Percentiles rank a stretch among this genome's conserved stretches.
These are phyloP conservation scores for Platichthys stellatus DNA, from an alignment of 2,113 vertebrate genomes.

Conservation along the genomic window DNA sequence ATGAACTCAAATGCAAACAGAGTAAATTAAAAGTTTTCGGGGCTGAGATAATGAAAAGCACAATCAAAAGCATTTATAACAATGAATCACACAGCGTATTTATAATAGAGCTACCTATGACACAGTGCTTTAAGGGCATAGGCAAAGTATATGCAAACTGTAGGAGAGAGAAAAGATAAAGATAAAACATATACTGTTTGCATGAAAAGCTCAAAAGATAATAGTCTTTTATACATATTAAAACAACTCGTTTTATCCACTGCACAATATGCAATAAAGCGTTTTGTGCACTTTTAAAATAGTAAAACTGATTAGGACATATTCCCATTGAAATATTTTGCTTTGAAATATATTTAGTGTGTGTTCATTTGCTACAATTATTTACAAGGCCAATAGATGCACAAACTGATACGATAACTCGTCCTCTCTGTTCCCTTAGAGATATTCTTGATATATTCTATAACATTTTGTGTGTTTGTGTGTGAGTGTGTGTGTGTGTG, in stretches of 20 bases:
- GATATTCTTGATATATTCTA: too few species aligned
- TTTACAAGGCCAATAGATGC: too few species aligned
- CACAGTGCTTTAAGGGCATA: slow-evolving; percentile 2
- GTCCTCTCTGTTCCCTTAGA: too few species aligned
- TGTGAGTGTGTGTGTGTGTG: background rate
- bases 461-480: background rate
- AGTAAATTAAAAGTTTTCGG: slow-evolving; percentile 20
- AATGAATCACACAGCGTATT: background rate
- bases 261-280: background rate
- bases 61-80: slow-evolving; percentile 22
- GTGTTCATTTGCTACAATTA: background rate
- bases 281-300: background rate
- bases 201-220: background rate
- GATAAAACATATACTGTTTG: background rate
- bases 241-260: background rate
- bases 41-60: slow-evolving; percentile 13
- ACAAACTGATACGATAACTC: too few species aligned
- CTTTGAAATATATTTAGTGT: background rate
- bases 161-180: background rate
- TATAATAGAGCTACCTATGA: background rate
- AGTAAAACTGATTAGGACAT: background rate
- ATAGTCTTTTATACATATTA: background rate
- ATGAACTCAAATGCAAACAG: slow-evolving; percentile 33
- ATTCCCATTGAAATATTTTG: background rate
- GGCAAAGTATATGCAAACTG: background rate